Evolutionary conservation across 2,113 vertebrate genomes (phyloP), one percentile per base, ranked within the genome.

Genomic region (Oostethus manadensis): DNA sequence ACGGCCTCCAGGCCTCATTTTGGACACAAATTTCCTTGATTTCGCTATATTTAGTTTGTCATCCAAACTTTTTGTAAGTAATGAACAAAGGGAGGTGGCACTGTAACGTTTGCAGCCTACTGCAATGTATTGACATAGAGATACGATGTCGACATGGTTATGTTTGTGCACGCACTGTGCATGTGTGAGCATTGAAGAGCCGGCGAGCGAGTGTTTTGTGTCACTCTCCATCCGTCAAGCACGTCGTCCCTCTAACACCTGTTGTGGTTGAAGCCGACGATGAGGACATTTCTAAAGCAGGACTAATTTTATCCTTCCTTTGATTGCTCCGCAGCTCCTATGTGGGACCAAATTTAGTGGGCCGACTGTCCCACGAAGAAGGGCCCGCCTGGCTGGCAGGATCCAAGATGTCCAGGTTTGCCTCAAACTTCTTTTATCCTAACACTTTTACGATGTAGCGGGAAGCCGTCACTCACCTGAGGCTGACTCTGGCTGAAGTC

Each of bases 281-380:
- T 76, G 77, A 68, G 69, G 69, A 77, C 69, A 66, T 70, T 80
- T 85, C 81, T 72, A 82, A 82, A 77, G 56, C 61, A 15, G 47
- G 60, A 23, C 84, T 84, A 84, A 84, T 78, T 86, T 70, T 82
- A 78, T 79, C 79, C 64, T 70, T 64, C 47, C 74, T 85, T 73
- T 80, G 78, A 87, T 79, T 82, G 70, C 62, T 73, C 42, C 13
- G 23, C 70, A 61, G 58, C 60, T 77, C 54, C 71, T 50, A 61
- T 48, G 68, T 63, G 61, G 58, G 70, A 71, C 83, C 80, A 75
- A 73, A 62, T 82, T 80, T 78, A 68, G 73, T 15, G 29, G 46
- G 51, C 18, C 14, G 1, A 51, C 44, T 47, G 50, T 84, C 78
- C 83, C 76, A 15, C n/a, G 67, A 71, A 77, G 62, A 60, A 55